A percentile compares a stretch with the other conserved stretches of the same genome.
Evolutionary conservation across 2,797 vertebrate species (phyloP).

Genomic region (Meriones psammophilus): DNA sequence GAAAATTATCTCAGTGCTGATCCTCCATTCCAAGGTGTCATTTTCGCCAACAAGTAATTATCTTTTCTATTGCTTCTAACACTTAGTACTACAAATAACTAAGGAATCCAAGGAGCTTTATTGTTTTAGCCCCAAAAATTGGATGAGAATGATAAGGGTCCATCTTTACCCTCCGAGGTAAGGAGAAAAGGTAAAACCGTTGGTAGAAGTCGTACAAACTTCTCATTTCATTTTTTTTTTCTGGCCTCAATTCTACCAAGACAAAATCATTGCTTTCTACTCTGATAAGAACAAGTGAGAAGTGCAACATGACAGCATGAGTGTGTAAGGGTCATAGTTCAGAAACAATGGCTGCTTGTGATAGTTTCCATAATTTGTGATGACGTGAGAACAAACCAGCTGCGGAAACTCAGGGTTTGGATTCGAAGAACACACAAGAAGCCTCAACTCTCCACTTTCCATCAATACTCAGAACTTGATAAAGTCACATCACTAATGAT

Average conservation of each 20-base stretch:
- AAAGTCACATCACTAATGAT: neutral
- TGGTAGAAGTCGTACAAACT: neutral
- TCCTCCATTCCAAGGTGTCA: neutral
- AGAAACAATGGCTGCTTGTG: neutral
- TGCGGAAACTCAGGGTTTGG: neutral
- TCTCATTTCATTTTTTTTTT: neutral
- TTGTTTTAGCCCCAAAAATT: slow-evolving; percentile 15
- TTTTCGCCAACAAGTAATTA: slow-evolving; percentile 37
- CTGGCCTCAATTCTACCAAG: neutral
- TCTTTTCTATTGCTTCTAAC: slow-evolving; percentile 7
- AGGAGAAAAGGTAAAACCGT: neutral
- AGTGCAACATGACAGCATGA: neutral
- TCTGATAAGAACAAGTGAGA: neutral
- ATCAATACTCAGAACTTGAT: neutral
- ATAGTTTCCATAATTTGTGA: neutral
- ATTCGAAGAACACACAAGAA: neutral
- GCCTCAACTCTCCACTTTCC: neutral
- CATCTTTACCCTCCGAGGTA: neutral
- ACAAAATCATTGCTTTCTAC: neutral
- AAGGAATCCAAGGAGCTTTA: neutral
- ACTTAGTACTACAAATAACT: slow-evolving; percentile 17
- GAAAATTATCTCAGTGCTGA: neutral
- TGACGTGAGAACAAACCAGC: neutral
- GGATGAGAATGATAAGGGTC: neutral
- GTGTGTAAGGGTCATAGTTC: neutral